Percentiles rank a stretch among this genome's conserved stretches.
phyloP scores from a whole-genome alignment of 37 sponge, comb jelly and placozoan genomes.

The Tethya wilhelma region DNA sequence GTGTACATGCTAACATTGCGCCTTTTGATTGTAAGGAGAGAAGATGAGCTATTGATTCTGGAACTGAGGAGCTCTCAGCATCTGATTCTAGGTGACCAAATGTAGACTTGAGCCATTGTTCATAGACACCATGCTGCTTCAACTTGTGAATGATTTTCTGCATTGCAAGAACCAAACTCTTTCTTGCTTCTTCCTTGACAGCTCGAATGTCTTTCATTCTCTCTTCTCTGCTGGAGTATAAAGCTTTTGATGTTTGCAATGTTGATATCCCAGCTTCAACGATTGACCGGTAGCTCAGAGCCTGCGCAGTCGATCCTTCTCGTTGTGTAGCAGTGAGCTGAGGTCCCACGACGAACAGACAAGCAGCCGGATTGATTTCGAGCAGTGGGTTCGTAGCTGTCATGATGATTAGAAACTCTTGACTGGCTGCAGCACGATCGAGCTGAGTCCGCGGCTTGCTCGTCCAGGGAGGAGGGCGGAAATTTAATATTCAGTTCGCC shows the following conservation, averaged over 20 bases:
- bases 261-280: constrained; percentile 2
- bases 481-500: not conserved
- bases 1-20: constrained; percentile 44
- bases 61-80: not conserved
- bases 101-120: constrained; percentile 12
- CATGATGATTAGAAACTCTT: too few relatives aligned
- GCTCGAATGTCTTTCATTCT: not conserved
- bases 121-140: not conserved
- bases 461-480: not conserved
- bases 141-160: not conserved
- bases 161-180: not conserved
- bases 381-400: constrained; percentile 37
- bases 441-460: not conserved
- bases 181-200: not conserved
- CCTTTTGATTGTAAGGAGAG: constrained; percentile 28
- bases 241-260: not conserved
- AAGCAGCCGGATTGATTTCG: constrained; percentile 38
- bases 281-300: not conserved
- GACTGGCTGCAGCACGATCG: too few relatives aligned
- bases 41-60: constrained; percentile 3
- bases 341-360: constrained; percentile 34
- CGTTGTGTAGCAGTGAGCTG: not conserved
- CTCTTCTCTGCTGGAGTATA: not conserved
- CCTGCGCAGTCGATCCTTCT: not conserved
- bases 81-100: not conserved